Evolutionary conservation across 2,113 vertebrate species (phyloP), one percentile per base, ranked within the genome.

Genomic region (Triplophysa tibetana): DNA sequence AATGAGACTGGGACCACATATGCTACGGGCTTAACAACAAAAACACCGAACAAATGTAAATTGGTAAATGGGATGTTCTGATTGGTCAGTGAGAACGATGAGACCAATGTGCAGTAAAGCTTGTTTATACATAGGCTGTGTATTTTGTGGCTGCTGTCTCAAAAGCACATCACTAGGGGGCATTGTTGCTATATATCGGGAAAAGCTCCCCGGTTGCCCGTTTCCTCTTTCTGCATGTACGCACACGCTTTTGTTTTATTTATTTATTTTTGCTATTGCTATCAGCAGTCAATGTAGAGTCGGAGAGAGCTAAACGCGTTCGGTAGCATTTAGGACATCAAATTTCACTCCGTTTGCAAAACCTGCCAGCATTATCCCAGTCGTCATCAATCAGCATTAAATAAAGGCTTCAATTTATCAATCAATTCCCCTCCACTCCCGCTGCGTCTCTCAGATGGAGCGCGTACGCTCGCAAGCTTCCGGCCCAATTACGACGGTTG

Each of bases 321-420:
- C 50, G 67, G 77, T 45, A 79, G 80, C 66, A 67, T 82, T 85
- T 73, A 82, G 72, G 72, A 82, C 77, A 84, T 82, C 76, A 76
- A 74, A 82, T 85, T 85, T 84, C 76, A 79, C 72, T 79, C 77
- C n/a, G 70, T 85, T 78, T 82, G 80, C 83, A 80, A 67, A 82
- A 79, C 80, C 70, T 62, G 66, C 83, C 76, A 79, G 52, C 77
- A 77, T 79, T 73, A 70, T 82, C 62, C 66, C 61, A 13, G 45
- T 67, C 61, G 65, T 79, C 66, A 61, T 64, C 80, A 80, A 54
- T 79, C 80, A 33, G 63, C 72, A 80, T 79, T 85, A 85, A 85
- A 85, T 78, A 82, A 85, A 82, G 72, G 66, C 54, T 60, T 80
- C 80, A 73, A 77, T 85, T 82, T 77, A 79, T 85, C 83, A 82